These are phyloP conservation scores for Falcaria lacertinaria DNA, from an alignment of 2,888 invertebrate species.

Conservation along the genomic window DNA sequence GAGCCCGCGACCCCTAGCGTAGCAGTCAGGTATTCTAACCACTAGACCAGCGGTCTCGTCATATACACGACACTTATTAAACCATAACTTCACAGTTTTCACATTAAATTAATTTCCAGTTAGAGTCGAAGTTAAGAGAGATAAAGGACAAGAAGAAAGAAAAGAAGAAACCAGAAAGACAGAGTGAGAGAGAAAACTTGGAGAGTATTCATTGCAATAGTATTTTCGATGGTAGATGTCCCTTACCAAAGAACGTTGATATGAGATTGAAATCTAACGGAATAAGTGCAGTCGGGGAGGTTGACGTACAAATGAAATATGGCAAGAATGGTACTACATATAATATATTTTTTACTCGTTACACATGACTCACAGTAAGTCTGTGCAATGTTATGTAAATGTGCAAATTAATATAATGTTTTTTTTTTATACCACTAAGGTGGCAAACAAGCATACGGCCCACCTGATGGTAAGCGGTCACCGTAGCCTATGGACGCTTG, in stretches of 20 bases:
- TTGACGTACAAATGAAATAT: slow-evolving; percentile 42
- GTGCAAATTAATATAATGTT: too few species aligned
- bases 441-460: too few species aligned
- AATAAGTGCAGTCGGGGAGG: slow-evolving; percentile 50
- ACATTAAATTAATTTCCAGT: slow-evolving; percentile 29
- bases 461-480: too few species aligned
- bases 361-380: background rate
- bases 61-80: too few species aligned
- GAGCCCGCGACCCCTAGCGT: too few species aligned
- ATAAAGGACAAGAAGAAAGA: slow-evolving; percentile 55
- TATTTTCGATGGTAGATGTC: slow-evolving; percentile 26
- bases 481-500: too few species aligned
- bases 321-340: slow-evolving; percentile 36
- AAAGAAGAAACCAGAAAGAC: slow-evolving; percentile 17
- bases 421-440: too few species aligned
- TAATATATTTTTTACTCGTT: background rate
- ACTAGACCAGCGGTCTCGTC: too few species aligned
- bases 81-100: slow-evolving; percentile 4
- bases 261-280: slow-evolving; percentile 47
- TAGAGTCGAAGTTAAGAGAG: slow-evolving; percentile 62
- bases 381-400: too few species aligned
- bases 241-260: slow-evolving; percentile 36
- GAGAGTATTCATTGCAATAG: slow-evolving; percentile 9
- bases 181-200: slow-evolving; percentile 8
- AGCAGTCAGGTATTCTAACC: too few species aligned